Conservation (phyloP, 2,113 vertebrate species). For the Coracopsis vasa region DNA sequence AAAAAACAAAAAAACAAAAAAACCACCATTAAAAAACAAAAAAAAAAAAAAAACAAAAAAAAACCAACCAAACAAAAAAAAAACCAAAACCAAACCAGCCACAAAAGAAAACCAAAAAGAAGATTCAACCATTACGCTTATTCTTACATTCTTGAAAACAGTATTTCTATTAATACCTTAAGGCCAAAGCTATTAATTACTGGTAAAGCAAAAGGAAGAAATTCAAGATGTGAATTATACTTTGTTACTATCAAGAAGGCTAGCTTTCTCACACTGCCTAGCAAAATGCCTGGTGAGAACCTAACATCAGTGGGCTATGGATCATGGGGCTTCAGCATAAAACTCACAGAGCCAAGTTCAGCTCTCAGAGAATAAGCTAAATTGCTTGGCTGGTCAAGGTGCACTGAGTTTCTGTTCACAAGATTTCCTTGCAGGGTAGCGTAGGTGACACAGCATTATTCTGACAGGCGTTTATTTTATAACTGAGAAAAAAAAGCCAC, state of each 20-base stretch:
- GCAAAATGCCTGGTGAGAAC: neutral
- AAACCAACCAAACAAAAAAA: fast-evolving
- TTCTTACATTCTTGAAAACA: neutral
- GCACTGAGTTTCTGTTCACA: neutral
- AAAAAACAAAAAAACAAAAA: no score
- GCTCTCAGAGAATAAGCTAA: neutral
- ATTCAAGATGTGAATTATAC: neutral
- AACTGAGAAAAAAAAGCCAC: neutral
- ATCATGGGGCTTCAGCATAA: fast-evolving
- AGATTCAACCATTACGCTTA: neutral
- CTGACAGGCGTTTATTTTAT: neutral
- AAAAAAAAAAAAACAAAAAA: neutral
- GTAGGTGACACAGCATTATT: neutral
- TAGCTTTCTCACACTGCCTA: neutral
- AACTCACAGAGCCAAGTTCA: neutral
- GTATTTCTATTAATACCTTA: neutral
- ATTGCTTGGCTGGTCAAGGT: neutral
- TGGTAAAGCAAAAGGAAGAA: neutral
- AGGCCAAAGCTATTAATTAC: neutral
- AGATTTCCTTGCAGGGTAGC: neutral
- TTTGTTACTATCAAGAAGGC: neutral
- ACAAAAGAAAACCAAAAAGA: neutral
- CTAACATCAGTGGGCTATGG: neutral
- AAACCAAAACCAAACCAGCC: neutral
- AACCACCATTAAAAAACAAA: no score